phyloP scores from a whole-genome alignment of 2,113 vertebrate genomes.

The Muntiacus reevesi region DNA sequence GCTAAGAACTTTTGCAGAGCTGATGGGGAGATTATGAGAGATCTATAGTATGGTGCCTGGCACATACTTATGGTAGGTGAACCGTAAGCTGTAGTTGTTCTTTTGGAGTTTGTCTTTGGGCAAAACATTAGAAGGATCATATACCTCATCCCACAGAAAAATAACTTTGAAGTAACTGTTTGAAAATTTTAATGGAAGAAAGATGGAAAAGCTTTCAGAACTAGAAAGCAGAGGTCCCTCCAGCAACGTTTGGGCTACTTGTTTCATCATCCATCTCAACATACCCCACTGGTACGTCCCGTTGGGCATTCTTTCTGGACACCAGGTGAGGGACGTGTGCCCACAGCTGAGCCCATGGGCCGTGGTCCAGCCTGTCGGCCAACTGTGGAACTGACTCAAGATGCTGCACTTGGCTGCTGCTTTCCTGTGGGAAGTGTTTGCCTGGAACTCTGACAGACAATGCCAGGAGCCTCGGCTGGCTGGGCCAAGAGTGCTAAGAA shows the following conservation, averaged over 20 bases:
- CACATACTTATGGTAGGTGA: not conserved
- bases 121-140: not conserved
- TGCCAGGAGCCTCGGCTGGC: not conserved
- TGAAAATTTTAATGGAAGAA: not conserved
- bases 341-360: not conserved
- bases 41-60: not conserved
- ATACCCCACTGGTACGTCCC: not conserved
- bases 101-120: not conserved
- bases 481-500: not conserved
- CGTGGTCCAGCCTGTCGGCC: not conserved
- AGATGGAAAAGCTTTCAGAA: not conserved
- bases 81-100: not conserved
- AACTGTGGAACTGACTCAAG: not conserved
- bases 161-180: not conserved
- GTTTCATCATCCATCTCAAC: not conserved
- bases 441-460: not conserved
- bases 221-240: not conserved
- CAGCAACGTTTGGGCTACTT: not conserved
- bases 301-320: not conserved
- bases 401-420: not conserved
- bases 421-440: not conserved
- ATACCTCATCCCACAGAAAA: not conserved
- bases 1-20: not conserved
- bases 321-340: not conserved
- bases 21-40: not conserved